Evolutionary conservation across 2,113 vertebrate species (phyloP), one percentile per base, ranked within the genome.

Genomic region (Todiramphus chloris): DNA sequence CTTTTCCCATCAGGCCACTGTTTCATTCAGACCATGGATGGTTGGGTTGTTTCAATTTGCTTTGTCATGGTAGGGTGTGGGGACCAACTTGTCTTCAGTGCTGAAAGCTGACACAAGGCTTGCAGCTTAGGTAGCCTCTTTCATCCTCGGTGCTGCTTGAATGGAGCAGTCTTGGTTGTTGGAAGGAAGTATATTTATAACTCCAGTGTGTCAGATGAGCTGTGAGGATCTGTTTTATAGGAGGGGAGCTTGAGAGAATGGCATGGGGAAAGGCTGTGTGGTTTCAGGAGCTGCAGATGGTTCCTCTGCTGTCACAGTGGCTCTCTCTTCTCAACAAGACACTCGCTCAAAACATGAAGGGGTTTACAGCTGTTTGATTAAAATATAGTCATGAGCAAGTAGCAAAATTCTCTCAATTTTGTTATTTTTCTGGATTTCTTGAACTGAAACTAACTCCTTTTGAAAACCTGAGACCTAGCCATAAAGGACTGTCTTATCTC

Each of bases 131-230:
- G 66, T 55, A 59, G 56, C 41, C 15, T 74, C 33, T 33, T 30
- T 72, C 46, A 20, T 90, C 37, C 41, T 41, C 21, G 5, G 31
- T 30, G 18, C 6, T 9, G 2, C 48, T 68, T 67, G 31, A 58
- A 25, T n/a, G 18, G 10, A 55, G 10, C 2, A 3, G 19, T 16
- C 48, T 48, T 0, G 0, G 10, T 44, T 79, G 43, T 69, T 83
- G 72, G 53, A 48, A 76, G n/a, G 28, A 64, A 63, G 13, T 2
- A 2, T 41, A 33, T 59, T 73, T 63, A n/a, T 19, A 80, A 51
- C 19, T 83, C 14, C 4, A 8, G 30, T 18, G 28, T 48, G 50
- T 67, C 31, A 73, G 58, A 11, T 73, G 72, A 53, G 4, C 50
- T 18, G 46, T 33, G 19, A 41, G 76, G 18, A 13, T 50, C 76